phyloP scores from a whole-genome alignment of 2,888 invertebrate genomes.

The Eudemis profundana region DNA sequence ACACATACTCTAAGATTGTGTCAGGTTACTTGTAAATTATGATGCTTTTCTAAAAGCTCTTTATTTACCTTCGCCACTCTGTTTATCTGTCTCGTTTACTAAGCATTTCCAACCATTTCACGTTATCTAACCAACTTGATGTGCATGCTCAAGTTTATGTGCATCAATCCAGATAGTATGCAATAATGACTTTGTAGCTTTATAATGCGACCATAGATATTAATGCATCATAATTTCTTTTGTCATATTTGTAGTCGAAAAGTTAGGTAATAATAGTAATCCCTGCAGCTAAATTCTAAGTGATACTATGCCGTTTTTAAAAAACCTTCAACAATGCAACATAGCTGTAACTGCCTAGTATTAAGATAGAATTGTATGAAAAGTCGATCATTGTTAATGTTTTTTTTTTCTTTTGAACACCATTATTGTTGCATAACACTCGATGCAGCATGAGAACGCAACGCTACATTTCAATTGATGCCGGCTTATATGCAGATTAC shows the following conservation, averaged over 20 bases:
- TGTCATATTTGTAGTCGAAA: neutral
- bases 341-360: neutral
- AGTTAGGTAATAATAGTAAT: neutral
- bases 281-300: neutral
- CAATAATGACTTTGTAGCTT: too few species aligned
- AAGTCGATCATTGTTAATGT: neutral
- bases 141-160: neutral
- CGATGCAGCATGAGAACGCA: conserved; percentile 18
- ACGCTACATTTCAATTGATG: neutral
- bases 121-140: too few species aligned
- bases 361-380: neutral
- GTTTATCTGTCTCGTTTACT: too few species aligned
- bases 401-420: neutral
- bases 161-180: too few species aligned
- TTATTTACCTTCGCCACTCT: too few species aligned
- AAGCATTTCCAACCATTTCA: too few species aligned
- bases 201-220: neutral
- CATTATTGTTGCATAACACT: neutral
- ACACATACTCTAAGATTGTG: too few species aligned
- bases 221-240: neutral
- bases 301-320: neutral
- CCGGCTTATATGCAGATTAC: conserved; percentile 14
- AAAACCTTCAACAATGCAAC: neutral
- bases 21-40: too few species aligned
- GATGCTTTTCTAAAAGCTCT: too few species aligned